Evolutionary conservation across 2,888 invertebrate species (phyloP).

Genomic region (Dugesia japonica): DNA sequence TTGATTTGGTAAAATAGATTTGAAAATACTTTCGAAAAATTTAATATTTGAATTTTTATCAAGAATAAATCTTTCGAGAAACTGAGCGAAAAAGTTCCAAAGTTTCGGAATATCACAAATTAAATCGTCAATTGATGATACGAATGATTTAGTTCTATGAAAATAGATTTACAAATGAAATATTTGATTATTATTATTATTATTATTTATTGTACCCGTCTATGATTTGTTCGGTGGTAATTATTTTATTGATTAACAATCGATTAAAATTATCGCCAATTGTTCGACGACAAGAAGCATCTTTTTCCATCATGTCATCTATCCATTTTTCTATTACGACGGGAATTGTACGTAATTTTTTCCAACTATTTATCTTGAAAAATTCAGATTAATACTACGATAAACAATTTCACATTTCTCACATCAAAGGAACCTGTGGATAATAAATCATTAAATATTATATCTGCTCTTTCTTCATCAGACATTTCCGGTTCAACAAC

Average conservation of each 20-base stretch:
- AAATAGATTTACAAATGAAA: too few relatives aligned
- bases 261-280: neutral
- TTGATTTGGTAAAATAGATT: neutral
- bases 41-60: neutral
- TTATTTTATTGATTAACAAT: neutral
- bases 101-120: conserved; percentile 8
- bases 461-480: neutral
- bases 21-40: neutral
- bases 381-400: too few relatives aligned
- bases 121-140: neutral
- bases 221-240: neutral
- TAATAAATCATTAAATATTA: neutral
- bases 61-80: conserved; percentile 7
- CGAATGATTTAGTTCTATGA: too few relatives aligned
- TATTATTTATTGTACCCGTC: too few relatives aligned
- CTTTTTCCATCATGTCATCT: conserved; percentile 7
- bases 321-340: neutral
- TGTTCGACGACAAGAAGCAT: neutral
- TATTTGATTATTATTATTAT: too few relatives aligned
- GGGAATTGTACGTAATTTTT: neutral
- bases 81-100: conserved; percentile 3
- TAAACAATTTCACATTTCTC: neutral
- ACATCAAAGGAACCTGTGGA: neutral
- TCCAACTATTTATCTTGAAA: neutral
- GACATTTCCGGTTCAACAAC: neutral